phyloP scores from a whole-genome alignment of 2,888 invertebrate genomes.

The Lomographa bimaculata region DNA sequence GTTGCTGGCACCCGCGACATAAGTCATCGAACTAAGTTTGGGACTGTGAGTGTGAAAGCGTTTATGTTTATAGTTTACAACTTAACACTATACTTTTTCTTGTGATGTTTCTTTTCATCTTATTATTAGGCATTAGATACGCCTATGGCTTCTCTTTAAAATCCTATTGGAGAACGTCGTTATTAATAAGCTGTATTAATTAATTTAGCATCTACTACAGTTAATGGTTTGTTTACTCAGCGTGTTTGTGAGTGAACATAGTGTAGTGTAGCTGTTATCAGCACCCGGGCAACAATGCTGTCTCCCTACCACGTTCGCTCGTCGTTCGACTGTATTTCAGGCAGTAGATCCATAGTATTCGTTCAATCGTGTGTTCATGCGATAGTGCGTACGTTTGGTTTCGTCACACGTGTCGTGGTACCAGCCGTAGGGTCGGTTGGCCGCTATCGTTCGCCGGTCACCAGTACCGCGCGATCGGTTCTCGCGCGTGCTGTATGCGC shows the following conservation, averaged over 20 bases:
- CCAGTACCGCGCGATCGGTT: slow-evolving; percentile 75
- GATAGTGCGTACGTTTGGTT: slow-evolving; percentile 32
- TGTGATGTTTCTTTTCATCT: too few relatives aligned
- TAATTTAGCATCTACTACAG: slow-evolving; percentile 25
- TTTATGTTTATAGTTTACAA: too few relatives aligned
- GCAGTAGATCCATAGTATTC: slow-evolving; percentile 20
- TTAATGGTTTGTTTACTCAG: slow-evolving; percentile 46
- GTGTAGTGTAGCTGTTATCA: slow-evolving; percentile 61
- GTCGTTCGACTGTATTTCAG: slow-evolving; percentile 30
- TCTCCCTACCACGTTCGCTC: slow-evolving; percentile 47
- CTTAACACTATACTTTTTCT: too few relatives aligned
- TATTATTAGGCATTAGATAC: too few relatives aligned
- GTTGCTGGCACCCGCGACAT: too few relatives aligned
- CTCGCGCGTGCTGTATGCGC: slow-evolving; percentile 67
- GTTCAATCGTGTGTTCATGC: slow-evolving; percentile 8
- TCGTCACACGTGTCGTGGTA: slow-evolving; percentile 54
- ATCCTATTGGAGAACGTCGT: too few relatives aligned
- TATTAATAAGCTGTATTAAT: slow-evolving; percentile 20
- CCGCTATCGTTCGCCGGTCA: slow-evolving; percentile 78
- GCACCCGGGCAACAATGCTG: slow-evolving; percentile 29
- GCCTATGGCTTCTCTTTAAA: too few relatives aligned
- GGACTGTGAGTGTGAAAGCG: too few relatives aligned
- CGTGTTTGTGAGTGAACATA: slow-evolving; percentile 40
- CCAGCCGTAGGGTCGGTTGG: slow-evolving; percentile 68
- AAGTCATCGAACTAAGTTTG: too few relatives aligned